phyloP scores from a whole-genome alignment of 2,888 invertebrate genomes.

The Perizoma affinitatum region DNA sequence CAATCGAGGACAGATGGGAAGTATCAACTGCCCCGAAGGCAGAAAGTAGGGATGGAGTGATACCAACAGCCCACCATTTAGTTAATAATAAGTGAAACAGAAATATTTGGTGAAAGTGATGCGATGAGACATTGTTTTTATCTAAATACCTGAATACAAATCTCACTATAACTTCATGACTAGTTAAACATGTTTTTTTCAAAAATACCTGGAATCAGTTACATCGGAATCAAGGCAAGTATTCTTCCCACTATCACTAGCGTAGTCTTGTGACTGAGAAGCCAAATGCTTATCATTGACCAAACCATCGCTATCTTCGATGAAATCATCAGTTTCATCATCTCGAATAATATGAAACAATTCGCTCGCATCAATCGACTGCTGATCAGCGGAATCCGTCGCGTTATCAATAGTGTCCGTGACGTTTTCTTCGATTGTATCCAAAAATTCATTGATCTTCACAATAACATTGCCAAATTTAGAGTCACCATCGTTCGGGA shows the following conservation, averaged over 20 bases:
- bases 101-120: no score
- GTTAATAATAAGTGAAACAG: no score
- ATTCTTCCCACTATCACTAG: constrained; percentile 29
- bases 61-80: no score
- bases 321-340: constrained; percentile 35
- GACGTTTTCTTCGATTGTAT: constrained; percentile 60
- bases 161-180: no score
- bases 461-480: constrained; percentile 35
- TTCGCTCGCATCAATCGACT: constrained; percentile 25
- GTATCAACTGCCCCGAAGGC: no score
- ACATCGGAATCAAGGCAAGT: constrained; percentile 32
- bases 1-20: no score
- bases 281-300: constrained; percentile 48
- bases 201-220: constrained; percentile 48
- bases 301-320: constrained; percentile 52
- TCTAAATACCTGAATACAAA: no score
- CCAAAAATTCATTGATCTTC: constrained; percentile 56
- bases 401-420: constrained; percentile 33
- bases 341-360: constrained; percentile 49
- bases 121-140: no score
- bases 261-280: constrained; percentile 11
- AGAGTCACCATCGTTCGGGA: constrained; percentile 43
- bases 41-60: no score
- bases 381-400: constrained; percentile 44
- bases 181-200: constrained; percentile 6